Conservation (phyloP, 2,113 vertebrate genomes). For the Callipepla squamata region DNA sequence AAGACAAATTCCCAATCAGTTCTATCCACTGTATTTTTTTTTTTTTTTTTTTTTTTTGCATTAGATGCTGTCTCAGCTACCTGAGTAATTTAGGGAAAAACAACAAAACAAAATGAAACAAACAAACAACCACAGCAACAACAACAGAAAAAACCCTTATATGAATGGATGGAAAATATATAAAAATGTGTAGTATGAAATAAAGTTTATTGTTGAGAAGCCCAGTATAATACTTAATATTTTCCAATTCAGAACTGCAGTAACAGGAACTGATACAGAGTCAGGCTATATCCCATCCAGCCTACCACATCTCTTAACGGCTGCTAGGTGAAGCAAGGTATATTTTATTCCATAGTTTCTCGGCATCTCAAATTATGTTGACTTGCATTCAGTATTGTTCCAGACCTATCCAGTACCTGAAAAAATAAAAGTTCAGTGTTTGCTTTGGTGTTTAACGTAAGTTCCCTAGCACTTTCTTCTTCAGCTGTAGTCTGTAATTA, state of each 20-base stretch:
- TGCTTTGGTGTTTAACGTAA: background rate
- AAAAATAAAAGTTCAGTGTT: background rate
- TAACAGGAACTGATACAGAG: background rate
- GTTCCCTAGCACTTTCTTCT: background rate
- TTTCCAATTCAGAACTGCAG: background rate
- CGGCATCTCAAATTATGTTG: background rate
- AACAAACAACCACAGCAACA: background rate
- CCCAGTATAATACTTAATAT: background rate
- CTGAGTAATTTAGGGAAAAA: background rate
- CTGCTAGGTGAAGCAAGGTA: background rate
- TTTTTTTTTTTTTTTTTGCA: conserved; percentile 26
- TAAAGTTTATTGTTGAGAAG: background rate
- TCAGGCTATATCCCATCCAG: background rate
- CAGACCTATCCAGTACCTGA: background rate
- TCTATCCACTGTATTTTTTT: background rate
- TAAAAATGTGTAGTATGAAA: background rate
- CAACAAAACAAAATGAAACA: no score
- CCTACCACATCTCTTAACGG: background rate
- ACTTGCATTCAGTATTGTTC: background rate
- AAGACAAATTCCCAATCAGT: background rate
- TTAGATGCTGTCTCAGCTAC: background rate
- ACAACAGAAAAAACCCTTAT: background rate
- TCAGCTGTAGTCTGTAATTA: background rate
- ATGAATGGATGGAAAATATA: background rate
- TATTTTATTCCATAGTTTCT: background rate